Conservation (phyloP, 2,113 vertebrate species). For the Oryctolagus cuniculus region DNA sequence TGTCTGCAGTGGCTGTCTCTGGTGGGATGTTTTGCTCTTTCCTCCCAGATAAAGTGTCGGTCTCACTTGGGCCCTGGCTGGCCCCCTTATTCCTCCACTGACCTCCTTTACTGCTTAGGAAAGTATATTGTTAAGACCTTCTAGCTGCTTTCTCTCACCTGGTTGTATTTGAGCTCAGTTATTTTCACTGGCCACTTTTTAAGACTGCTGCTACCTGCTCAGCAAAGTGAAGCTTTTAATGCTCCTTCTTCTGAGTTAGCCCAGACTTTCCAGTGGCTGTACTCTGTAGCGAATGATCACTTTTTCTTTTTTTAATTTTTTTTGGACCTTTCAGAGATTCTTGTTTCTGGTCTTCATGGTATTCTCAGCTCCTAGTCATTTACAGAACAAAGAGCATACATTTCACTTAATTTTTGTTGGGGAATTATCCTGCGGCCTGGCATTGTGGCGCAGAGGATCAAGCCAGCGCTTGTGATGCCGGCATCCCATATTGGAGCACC, state of each 20-base stretch:
- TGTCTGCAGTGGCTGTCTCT: neutral
- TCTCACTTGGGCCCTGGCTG: too few species aligned
- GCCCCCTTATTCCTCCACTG: neutral
- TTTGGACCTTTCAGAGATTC: neutral
- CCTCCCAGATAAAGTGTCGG: neutral
- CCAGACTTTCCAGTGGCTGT: neutral
- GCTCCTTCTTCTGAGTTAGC: neutral
- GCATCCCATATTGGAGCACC: too few species aligned
- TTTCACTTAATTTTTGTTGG: conserved; percentile 38
- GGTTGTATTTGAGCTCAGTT: neutral
- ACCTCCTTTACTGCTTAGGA: neutral
- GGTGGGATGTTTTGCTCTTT: neutral
- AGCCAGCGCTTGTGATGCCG: too few species aligned
- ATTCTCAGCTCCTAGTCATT: conserved; percentile 23
- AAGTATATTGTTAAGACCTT: conserved; percentile 49
- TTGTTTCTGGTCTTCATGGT: neutral
- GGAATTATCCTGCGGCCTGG: too few species aligned
- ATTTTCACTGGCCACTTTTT: conserved; percentile 1
- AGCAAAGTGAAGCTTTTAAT: neutral
- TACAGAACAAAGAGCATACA: neutral
- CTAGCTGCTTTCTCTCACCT: neutral
- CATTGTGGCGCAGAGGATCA: too few species aligned
- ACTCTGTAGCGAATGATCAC: neutral
- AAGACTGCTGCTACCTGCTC: neutral
- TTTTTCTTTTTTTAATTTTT: neutral